Evolutionary conservation across 2,888 invertebrate genomes (phyloP).

Genomic region (Phyto melanocephala): DNA sequence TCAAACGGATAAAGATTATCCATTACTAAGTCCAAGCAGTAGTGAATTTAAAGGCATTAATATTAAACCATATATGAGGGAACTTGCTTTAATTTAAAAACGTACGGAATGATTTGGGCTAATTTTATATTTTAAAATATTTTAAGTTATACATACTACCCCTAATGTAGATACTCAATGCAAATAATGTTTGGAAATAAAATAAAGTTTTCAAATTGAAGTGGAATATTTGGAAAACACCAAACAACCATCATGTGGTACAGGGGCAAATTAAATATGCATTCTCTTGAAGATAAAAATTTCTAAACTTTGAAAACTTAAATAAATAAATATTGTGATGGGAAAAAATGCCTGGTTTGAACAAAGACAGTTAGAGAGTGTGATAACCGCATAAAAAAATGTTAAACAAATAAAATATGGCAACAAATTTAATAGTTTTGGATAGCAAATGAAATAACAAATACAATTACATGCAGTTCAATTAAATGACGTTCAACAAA

Average conservation of each 20-base stretch:
- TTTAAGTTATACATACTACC: too few relatives aligned
- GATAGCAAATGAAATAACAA: too few relatives aligned
- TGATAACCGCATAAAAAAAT: not conserved
- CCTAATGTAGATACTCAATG: constrained; percentile 50
- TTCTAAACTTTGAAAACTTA: constrained; percentile 30
- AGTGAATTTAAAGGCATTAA: too few relatives aligned
- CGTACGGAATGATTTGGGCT: too few relatives aligned
- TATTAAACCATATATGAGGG: too few relatives aligned
- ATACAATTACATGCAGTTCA: too few relatives aligned
- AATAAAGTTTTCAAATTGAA: constrained; percentile 39
- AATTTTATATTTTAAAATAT: too few relatives aligned
- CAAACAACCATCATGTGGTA: constrained; percentile 26
- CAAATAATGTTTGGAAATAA: constrained; percentile 40
- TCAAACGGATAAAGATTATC: too few relatives aligned
- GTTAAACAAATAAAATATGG: not conserved
- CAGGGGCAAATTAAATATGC: constrained; percentile 26
- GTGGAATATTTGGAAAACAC: constrained; percentile 32
- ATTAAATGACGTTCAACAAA: too few relatives aligned
- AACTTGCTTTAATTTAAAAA: too few relatives aligned
- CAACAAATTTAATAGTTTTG: too few relatives aligned
- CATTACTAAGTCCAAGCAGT: too few relatives aligned
- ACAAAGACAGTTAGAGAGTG: not conserved
- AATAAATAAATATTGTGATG: constrained; percentile 32
- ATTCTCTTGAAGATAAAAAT: constrained; percentile 18
- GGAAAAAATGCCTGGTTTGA: not conserved